A percentile compares a stretch with the other conserved stretches of the same genome.
Evolutionary conservation across 2,797 vertebrate species (phyloP).

Genomic region (Chaunax sp.): DNA sequence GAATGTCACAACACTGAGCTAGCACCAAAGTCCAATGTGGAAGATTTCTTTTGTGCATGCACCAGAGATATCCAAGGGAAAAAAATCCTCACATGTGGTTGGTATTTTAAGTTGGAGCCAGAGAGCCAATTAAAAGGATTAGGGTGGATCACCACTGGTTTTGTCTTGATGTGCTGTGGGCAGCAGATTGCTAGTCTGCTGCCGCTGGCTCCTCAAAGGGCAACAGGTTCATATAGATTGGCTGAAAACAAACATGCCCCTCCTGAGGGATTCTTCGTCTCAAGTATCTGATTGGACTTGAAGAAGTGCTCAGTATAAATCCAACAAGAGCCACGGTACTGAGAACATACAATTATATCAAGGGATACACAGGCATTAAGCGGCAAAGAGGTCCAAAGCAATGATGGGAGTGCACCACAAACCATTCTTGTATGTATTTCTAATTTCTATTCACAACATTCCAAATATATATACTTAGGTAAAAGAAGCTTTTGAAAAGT

Average conservation of each 20-base stretch:
- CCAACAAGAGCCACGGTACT: conserved; percentile 60
- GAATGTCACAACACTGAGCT: conserved; percentile 52
- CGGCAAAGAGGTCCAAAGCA: conserved; percentile 37
- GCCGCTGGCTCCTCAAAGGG: conserved; percentile 48
- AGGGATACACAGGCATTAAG: conserved; percentile 45
- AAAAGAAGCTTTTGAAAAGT: too few relatives aligned
- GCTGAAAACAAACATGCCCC: conserved; percentile 61
- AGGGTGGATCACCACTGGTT: conserved; percentile 69
- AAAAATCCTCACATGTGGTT: conserved; percentile 56
- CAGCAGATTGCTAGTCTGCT: conserved; percentile 63
- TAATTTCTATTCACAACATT: too few relatives aligned
- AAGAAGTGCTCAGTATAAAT: conserved; percentile 75
- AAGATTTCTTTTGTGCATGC: conserved; percentile 54
- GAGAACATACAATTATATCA: conserved; percentile 70
- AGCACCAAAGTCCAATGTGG: conserved; percentile 54
- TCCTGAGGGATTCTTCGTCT: conserved; percentile 31
- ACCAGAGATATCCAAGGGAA: conserved; percentile 58
- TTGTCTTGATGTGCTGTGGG: conserved; percentile 75
- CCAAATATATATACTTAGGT: too few relatives aligned
- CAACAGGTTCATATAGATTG: conserved; percentile 64
- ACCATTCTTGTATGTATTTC: background rate
- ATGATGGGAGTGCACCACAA: conserved; percentile 45
- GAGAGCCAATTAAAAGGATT: conserved; percentile 66
- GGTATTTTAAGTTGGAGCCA: conserved; percentile 69
- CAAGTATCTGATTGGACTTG: conserved; percentile 42